Base-by-base conservation (phyloP, 2,113 vertebrate species). In the Monopterus albus region DNA sequence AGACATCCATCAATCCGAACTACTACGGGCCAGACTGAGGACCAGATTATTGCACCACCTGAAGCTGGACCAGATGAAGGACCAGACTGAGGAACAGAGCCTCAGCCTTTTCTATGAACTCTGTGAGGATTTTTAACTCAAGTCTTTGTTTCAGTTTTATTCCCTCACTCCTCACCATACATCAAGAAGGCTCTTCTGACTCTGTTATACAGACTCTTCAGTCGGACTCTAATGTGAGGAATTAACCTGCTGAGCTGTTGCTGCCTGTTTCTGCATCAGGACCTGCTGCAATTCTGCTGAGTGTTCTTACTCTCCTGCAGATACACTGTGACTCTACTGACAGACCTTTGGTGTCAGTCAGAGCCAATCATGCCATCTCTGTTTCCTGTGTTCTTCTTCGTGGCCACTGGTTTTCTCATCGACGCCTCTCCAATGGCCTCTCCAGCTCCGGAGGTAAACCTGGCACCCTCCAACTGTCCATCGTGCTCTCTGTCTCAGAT, bases 401-500 rank as follows among this genome's bases (percentile, higher is more conserved):
- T 95, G 82, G 88, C 94, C 76, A 88, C 92, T 72, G 91, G 93
- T 88, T 91, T 94, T 89, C 90, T 91, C 72, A 88, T 91, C 0
- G 20, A 62, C 72, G 93, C 95, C 28, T 91, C 86, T 53, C 95
- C 95, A 17, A 91, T 93, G 7, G 57, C 43, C 6, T 55, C 85
- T 18, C 28, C 74, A 0, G 40, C 35, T 35, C 61, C 18, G 1
- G 65, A 58, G 13, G 43, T 43, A 0, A 61, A 63, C 81, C 2
- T 76, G 17, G 80, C 81, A 7, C 88, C 90, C 58, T 84, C 92
- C 20, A 90, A 89, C 39, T 98, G 97, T 57, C 95, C 95, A 15
- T 95, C 96, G 50, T 99, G 97, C 66, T 93, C 92, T 63, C 88
- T 97, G 26, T 81, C 94, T 78, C 93, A 92, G 74, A 87, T 95